These are phyloP conservation scores for Passer domesticus DNA, from an alignment of 2,113 vertebrate genomes.

Conservation along the genomic window DNA sequence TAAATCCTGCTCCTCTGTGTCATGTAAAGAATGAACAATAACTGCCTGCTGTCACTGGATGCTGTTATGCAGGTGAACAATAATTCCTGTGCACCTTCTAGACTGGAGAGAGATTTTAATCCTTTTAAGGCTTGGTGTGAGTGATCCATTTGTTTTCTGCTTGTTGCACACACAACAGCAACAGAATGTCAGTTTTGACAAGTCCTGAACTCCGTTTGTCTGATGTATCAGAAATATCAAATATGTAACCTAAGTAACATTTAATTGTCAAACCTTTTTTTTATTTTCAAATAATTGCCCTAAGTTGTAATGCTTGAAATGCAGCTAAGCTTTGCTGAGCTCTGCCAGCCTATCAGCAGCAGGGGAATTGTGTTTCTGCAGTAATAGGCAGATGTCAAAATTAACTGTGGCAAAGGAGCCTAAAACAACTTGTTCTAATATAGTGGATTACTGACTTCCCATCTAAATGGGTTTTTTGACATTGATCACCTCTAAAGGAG, in stretches of 20 bases:
- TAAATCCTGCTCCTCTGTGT: background rate
- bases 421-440: background rate
- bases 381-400: conserved; percentile 3
- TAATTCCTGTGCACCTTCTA: background rate
- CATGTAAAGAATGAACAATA: background rate
- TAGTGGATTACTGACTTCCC: background rate
- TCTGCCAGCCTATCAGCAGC: conserved; percentile 12
- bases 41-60: background rate
- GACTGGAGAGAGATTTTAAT: background rate
- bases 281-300: conserved; percentile 68
- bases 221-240: conserved; percentile 43
- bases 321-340: conserved; percentile 50
- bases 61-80: background rate
- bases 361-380: background rate
- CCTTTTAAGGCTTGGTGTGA: background rate
- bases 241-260: conserved; percentile 61
- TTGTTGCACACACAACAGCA: background rate
- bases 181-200: background rate
- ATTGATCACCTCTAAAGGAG: background rate
- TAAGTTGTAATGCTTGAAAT: conserved; percentile 63
- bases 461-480: background rate
- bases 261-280: conserved; percentile 69
- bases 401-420: background rate
- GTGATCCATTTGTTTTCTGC: background rate
- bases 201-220: background rate